Percentiles rank a stretch among this genome's conserved stretches.
Evolutionary conservation across 2,888 invertebrate species (phyloP).

Genomic region (Dugesia japonica): DNA sequence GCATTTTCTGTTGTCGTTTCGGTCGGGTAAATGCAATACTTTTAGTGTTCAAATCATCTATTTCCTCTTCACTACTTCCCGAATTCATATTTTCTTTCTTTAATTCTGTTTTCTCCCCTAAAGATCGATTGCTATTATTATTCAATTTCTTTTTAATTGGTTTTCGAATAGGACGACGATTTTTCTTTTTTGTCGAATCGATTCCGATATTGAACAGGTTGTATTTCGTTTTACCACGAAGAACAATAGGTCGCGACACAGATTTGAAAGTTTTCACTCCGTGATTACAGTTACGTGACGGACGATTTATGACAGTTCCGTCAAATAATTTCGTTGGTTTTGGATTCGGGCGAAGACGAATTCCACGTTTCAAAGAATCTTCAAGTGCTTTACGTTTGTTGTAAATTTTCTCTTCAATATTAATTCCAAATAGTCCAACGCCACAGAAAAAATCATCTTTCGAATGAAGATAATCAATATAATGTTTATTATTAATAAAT

Average conservation of each 20-base stretch:
- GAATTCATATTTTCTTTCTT: not conserved
- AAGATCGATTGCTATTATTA: not conserved
- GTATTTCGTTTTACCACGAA: conserved; percentile 13
- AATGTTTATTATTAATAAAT: not conserved
- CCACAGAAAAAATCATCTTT: conserved; percentile 8
- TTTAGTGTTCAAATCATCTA: not conserved
- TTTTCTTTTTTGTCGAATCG: not conserved
- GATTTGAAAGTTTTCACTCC: not conserved
- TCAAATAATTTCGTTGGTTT: conserved; percentile 20
- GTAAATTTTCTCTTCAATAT: conserved; percentile 4
- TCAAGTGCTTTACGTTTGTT: not conserved
- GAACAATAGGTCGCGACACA: not conserved
- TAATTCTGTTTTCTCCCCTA: not conserved
- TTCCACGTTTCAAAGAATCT: conserved; percentile 8
- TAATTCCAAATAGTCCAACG: not conserved
- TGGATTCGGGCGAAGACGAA: not conserved
- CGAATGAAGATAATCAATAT: not conserved
- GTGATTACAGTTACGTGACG: not conserved
- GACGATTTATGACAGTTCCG: not conserved
- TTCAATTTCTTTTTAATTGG: not conserved
- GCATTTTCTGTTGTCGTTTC: not conserved
- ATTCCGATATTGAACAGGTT: not conserved
- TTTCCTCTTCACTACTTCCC: not conserved
- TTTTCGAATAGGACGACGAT: not conserved
- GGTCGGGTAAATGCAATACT: not conserved